Evolutionary conservation across 2,888 invertebrate genomes (phyloP), one percentile per base, ranked within the genome.

Genomic region (Acanthococcus lagerstroemiae): DNA sequence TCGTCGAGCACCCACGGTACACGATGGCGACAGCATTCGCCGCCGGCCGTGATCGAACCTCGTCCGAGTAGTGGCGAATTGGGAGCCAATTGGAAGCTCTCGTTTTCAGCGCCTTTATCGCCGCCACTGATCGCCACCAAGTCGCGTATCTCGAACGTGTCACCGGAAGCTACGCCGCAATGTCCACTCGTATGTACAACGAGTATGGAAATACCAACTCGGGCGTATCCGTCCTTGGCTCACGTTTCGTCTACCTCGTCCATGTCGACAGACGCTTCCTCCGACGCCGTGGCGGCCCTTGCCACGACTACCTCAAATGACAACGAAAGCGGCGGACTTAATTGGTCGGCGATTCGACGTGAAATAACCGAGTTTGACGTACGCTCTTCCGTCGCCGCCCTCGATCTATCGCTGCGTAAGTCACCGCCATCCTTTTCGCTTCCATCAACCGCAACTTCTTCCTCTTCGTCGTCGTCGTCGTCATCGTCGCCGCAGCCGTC

Each of bases 181-280:
- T 44, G 54, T 24, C 52, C 63, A 1, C 22, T 63, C 2, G n/a
- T 52, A 25, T 54, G 54, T 5, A 66, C 56, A 0, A 19, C 66
- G 2, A 44, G 17, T 25, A 55, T 7, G 5, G 37, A 55, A 55
- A 44, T 12, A n/a, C 55, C 55, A 3, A 25, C 12, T 17, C 27
- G 21, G 30, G 27, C 46, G 15, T 66, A 56, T 27, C 56, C 66
- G 15, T 30, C 46, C 25, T 12, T 66, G 15, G 57, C 66, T 9
- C 55, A 46, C 56, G 56, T 66, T n/a, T 56, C 56, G 1, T 56
- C 66, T 1, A 27, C 26, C n/a, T 66, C 66, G 7, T 57, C 65
- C 4, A 15, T 55, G 25, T 55, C 57, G 17, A 54, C 65, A 4
- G 24, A 46, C 4, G 50, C 27, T 24, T 27, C 63, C 9, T 63